These are phyloP conservation scores for Callimorpha dominula DNA, from an alignment of 2,888 invertebrate species.

Conservation along the genomic window DNA sequence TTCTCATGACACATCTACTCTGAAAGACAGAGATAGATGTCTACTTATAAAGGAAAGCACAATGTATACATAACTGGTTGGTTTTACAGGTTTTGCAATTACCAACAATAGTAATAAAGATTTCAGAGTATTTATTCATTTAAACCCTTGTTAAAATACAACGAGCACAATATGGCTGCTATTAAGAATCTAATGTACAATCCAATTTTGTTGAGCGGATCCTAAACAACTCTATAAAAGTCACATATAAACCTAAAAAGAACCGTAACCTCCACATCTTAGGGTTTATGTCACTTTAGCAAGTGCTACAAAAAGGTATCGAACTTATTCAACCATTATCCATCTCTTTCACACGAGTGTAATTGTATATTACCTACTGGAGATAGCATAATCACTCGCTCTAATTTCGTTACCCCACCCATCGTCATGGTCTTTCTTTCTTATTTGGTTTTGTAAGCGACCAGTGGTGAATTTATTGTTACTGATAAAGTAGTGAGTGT, in stretches of 20 bases:
- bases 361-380: conserved; percentile 15
- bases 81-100: background rate
- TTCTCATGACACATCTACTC: background rate
- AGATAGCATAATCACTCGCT: conserved; percentile 55
- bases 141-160: background rate
- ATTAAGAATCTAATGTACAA: background rate
- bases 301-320: conserved; percentile 42
- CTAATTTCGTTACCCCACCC: conserved; percentile 66
- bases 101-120: background rate
- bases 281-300: background rate
- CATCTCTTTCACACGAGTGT: conserved; percentile 59
- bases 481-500: conserved; percentile 24
- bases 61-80: background rate
- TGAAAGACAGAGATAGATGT: conserved; percentile 31
- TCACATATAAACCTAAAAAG: background rate
- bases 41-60: too few relatives aligned
- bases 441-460: conserved; percentile 66
- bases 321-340: conserved; percentile 62
- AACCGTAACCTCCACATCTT: fast-evolving
- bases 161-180: background rate
- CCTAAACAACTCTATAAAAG: conserved; percentile 5
- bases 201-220: background rate
- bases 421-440: conserved; percentile 61
- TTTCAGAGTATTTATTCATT: background rate
- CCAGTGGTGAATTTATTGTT: conserved; percentile 50